These are phyloP conservation scores for Henicopernis longicauda DNA, from an alignment of 2,113 vertebrate species.

Conservation along the genomic window DNA sequence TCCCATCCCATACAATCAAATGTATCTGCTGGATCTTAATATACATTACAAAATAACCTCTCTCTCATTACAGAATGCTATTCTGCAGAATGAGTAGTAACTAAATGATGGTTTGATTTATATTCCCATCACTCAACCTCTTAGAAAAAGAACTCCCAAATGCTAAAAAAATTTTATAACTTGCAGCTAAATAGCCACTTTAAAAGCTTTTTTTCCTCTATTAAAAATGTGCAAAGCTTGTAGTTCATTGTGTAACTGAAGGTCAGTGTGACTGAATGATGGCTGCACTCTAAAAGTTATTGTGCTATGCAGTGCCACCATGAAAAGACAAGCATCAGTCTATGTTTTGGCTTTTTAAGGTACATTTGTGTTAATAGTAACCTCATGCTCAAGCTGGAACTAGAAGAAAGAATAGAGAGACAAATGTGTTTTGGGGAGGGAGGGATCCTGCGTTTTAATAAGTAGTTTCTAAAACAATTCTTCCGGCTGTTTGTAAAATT, in stretches of 20 bases:
- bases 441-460: neutral
- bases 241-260: neutral
- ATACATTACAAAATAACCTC: neutral
- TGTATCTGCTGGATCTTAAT: neutral
- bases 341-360: neutral
- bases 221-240: neutral
- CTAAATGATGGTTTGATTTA: neutral
- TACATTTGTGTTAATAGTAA: neutral
- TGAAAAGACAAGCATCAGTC: neutral
- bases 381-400: neutral
- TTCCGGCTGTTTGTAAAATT: neutral
- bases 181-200: neutral
- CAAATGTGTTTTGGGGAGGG: neutral
- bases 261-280: neutral
- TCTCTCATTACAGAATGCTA: neutral
- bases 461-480: neutral
- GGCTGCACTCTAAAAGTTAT: neutral
- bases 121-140: neutral
- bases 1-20: neutral
- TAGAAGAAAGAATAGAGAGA: neutral
- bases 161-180: neutral
- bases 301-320: neutral
- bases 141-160: neutral
- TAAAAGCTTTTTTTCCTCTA: neutral
- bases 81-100: neutral